A percentile compares a stretch with the other conserved stretches of the same genome.
phyloP scores from a whole-genome alignment of 2,113 vertebrate species.

The Tachuris rubrigastra region DNA sequence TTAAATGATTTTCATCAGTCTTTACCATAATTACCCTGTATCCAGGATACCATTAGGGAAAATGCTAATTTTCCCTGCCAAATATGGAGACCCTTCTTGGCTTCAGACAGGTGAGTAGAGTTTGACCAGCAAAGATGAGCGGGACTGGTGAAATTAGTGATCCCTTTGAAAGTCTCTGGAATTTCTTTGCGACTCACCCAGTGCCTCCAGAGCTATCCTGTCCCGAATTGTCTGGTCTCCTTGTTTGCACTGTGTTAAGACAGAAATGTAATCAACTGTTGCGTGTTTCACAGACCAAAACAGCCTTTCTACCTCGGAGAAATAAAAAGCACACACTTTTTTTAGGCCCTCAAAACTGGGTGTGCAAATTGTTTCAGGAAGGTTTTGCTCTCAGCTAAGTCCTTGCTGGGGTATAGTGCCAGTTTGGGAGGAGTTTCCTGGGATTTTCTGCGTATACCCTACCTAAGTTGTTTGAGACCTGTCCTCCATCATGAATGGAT shows the following conservation, averaged over 20 bases:
- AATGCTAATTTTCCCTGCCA: neutral
- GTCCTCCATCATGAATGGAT: neutral
- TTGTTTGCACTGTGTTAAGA: neutral
- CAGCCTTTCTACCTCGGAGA: neutral
- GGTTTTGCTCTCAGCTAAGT: neutral
- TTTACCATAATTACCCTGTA: neutral
- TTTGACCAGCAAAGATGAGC: neutral
- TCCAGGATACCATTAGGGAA: neutral
- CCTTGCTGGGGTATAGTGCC: neutral
- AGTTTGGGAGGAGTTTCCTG: neutral
- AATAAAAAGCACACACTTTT: neutral
- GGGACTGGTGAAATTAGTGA: neutral
- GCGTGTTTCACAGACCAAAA: neutral
- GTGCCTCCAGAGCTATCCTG: neutral
- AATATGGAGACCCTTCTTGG: neutral
- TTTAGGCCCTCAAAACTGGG: neutral
- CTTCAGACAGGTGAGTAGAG: neutral
- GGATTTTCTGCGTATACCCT: neutral
- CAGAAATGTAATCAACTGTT: neutral
- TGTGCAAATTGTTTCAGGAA: neutral
- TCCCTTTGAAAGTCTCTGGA: neutral
- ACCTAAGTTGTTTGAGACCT: neutral
- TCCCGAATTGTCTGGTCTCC: neutral
- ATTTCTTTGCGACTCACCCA: neutral
- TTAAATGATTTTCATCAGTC: slow-evolving; percentile 37